Percentiles rank a stretch among this genome's conserved stretches.
Conservation (phyloP, 2,888 invertebrate genomes). For the Andrena fulva region DNA sequence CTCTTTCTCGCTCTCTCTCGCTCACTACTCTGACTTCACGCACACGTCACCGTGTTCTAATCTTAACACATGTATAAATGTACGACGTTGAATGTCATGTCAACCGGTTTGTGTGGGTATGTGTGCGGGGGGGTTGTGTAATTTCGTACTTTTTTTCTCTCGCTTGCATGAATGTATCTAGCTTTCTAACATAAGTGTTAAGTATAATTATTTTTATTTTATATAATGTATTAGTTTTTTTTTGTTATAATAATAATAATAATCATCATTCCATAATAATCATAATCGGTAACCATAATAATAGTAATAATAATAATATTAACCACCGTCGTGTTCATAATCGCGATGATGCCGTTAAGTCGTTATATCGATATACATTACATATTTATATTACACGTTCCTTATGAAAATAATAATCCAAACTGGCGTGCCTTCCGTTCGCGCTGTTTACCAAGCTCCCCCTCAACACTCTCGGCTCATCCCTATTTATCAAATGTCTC, state of each 20-base stretch:
- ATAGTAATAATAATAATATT: conserved; percentile 72
- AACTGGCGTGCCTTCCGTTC: conserved; percentile 76
- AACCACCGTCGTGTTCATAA: conserved; percentile 70
- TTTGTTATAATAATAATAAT: conserved; percentile 70
- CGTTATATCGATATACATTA: conserved; percentile 72
- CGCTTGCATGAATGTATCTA: conserved; percentile 76
- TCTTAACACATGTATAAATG: conserved; percentile 71
- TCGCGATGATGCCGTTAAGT: conserved; percentile 72
- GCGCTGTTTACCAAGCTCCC: conserved; percentile 55
- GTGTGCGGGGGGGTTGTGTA: conserved; percentile 38
- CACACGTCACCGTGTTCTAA: conserved; percentile 71
- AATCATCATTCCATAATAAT: conserved; percentile 71
- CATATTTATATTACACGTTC: conserved; percentile 74
- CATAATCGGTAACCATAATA: conserved; percentile 75
- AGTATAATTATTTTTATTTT: conserved; percentile 79
- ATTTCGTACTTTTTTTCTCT: conserved; percentile 45
- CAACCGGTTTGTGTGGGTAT: conserved; percentile 54
- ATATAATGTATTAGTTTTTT: conserved; percentile 76
- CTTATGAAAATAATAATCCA: conserved; percentile 77
- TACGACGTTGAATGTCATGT: conserved; percentile 72
- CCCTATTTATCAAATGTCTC: conserved; percentile 18
- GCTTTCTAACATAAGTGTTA: conserved; percentile 82
- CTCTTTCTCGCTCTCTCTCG: not conserved
- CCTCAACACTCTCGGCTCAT: conserved; percentile 2
- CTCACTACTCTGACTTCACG: conserved; percentile 37